Conservation (phyloP, 2,797 vertebrate species). For the Bufotes viridis region DNA sequence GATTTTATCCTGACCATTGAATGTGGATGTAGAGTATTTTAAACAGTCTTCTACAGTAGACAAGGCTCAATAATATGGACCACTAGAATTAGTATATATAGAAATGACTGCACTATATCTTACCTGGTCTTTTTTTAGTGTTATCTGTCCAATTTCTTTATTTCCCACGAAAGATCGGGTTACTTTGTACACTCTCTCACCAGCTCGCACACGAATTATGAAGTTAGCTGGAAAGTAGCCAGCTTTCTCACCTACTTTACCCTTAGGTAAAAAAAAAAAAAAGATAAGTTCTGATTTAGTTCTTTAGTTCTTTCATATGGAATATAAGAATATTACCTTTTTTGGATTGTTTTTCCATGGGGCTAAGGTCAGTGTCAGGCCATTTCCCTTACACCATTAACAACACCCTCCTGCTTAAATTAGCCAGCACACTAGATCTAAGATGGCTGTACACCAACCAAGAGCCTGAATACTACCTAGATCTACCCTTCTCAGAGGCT, state of each 20-base stretch:
- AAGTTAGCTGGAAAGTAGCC: slow-evolving; percentile 88
- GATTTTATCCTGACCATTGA: too few relatives aligned
- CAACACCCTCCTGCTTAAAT: too few relatives aligned
- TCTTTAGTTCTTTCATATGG: neutral
- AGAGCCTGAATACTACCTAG: too few relatives aligned
- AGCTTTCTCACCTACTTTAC: slow-evolving; percentile 83
- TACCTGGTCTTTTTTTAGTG: slow-evolving; percentile 94
- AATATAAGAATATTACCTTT: neutral
- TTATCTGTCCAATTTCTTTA: slow-evolving; percentile 92
- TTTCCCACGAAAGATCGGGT: slow-evolving; percentile 91
- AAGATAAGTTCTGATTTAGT: neutral
- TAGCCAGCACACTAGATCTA: too few relatives aligned
- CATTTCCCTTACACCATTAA: too few relatives aligned
- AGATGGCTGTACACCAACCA: too few relatives aligned
- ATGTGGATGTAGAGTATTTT: too few relatives aligned
- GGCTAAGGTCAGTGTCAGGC: too few relatives aligned
- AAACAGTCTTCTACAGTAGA: neutral
- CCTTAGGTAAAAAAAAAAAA: slow-evolving; percentile 70
- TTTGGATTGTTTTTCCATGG: too few relatives aligned
- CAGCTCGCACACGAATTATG: slow-evolving; percentile 87
- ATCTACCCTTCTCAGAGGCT: too few relatives aligned
- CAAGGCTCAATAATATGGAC: neutral
- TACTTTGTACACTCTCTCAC: slow-evolving; percentile 87
- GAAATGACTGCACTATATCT: slow-evolving; percentile 11
- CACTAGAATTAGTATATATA: neutral